These are phyloP conservation scores for Holothuria leucospilota DNA, from an alignment of 53 echinoderm and acorn worm genomes.

Conservation along the genomic window DNA sequence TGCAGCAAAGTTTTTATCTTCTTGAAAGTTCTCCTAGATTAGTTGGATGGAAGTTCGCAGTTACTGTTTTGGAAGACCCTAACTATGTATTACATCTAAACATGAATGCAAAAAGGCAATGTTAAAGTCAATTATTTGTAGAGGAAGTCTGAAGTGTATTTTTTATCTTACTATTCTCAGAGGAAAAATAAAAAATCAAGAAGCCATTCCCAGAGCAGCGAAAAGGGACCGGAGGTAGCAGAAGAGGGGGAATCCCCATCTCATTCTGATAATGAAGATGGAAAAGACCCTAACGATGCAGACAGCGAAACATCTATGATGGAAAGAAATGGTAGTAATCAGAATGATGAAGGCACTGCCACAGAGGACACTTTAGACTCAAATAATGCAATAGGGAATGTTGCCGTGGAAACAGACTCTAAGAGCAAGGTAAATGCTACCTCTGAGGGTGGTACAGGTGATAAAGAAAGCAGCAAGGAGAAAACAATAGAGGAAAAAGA, in stretches of 20 bases:
- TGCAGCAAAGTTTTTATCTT: too few species aligned
- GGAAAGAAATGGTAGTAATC: slow-evolving; percentile 73
- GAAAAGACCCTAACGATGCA: slow-evolving; percentile 88
- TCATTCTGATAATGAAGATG: slow-evolving; percentile 91
- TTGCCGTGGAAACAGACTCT: slow-evolving; percentile 53
- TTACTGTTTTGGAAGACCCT: too few species aligned
- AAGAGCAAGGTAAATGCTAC: slow-evolving; percentile 56
- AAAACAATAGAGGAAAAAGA: slow-evolving; percentile 38
- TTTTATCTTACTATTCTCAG: neutral
- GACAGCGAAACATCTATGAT: slow-evolving; percentile 96
- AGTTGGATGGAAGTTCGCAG: too few species aligned
- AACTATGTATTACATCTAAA: too few species aligned
- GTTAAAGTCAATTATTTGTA: too few species aligned
- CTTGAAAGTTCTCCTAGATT: too few species aligned
- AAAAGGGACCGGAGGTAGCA: neutral
- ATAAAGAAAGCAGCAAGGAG: slow-evolving; percentile 3
- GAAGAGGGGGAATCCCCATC: slow-evolving; percentile 67
- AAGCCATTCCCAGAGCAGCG: slow-evolving; percentile 46
- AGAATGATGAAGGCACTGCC: slow-evolving; percentile 30
- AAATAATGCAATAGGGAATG: slow-evolving; percentile 14
- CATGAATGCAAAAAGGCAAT: too few species aligned
- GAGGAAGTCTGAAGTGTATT: too few species aligned
- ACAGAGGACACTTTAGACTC: slow-evolving; percentile 31
- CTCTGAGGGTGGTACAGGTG: slow-evolving; percentile 45
- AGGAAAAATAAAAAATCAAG: slow-evolving; percentile 62